These are phyloP conservation scores for Myiozetetes cayanensis DNA, from an alignment of 2,113 vertebrate genomes.

Conservation along the genomic window DNA sequence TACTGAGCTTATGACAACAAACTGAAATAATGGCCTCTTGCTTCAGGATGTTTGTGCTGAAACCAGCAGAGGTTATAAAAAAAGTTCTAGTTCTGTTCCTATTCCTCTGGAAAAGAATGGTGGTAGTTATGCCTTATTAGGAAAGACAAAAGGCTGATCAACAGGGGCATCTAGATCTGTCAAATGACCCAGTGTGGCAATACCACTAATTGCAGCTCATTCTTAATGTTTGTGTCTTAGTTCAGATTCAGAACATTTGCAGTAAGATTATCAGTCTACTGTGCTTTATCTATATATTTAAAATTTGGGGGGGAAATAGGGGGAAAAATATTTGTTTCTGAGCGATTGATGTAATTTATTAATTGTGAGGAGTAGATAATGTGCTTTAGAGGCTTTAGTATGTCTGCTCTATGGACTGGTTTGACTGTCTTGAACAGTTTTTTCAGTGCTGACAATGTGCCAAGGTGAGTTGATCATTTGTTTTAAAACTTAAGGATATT, in stretches of 20 bases:
- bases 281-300: neutral
- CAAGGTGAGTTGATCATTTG: neutral
- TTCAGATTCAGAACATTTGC: neutral
- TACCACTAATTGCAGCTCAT: neutral
- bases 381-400: neutral
- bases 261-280: neutral
- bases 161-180: conserved; percentile 8
- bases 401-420: neutral
- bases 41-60: neutral
- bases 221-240: neutral
- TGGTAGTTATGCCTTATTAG: neutral
- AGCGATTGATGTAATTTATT: neutral
- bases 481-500: neutral
- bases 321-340: neutral
- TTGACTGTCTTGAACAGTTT: neutral
- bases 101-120: neutral
- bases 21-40: neutral
- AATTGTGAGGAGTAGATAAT: neutral
- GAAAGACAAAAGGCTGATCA: conserved; percentile 6
- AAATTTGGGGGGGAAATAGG: accelerated
- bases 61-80: neutral
- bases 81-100: neutral
- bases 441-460: neutral
- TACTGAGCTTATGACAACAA: neutral
- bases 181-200: neutral